Evolutionary conservation across 2,888 invertebrate genomes (phyloP), one percentile per base, ranked within the genome.

Genomic region (Eupelmus urozonus): DNA sequence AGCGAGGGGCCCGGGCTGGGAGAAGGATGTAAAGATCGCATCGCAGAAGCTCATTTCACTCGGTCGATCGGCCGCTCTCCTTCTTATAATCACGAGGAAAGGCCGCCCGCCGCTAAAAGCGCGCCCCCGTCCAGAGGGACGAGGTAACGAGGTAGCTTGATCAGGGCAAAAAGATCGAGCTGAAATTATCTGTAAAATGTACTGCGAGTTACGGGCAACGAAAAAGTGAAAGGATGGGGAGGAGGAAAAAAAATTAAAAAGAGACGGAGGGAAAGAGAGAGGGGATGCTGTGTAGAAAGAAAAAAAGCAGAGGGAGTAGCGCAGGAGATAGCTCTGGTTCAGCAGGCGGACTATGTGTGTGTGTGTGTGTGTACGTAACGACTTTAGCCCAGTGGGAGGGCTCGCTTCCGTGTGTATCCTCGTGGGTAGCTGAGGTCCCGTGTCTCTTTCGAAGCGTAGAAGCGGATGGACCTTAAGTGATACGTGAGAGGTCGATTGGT

Each of bases 401-500:
- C 11, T 27, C 27, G 40, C 1, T 4, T 16, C 34, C 23, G 23
- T 62, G 16, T 62, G 23, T 34, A 5, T 66, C 20, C 27, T 23
- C 29, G n/a, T 23, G 27, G 25, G 4, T 65, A 53, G 20, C 53
- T 4, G 5, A 13, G n/a, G 25, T 65, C n/a, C n/a, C 45, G 42
- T 49, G 29, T 69, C 11, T 53, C 53, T 23, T 2, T 11, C 23
- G 2, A 29, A 20, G 45, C 18, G 11, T 34, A 20, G 42, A 9
- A 34, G 18, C 63, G 49, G 65, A 74, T 42, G 59, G 42, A 76
- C 55, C 73, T 70, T 73, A 79, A 80, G 77, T 78, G 80, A 81
- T 80, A 78, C 78, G 78, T 78, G 80, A 80, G 73, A 76, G 72
- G 78, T 80, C 77, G 49, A 78, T 78, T 63, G 69, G 65, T 70